These are phyloP conservation scores for Anolis sagrei DNA, from an alignment of 2,113 vertebrate genomes.

Conservation along the genomic window DNA sequence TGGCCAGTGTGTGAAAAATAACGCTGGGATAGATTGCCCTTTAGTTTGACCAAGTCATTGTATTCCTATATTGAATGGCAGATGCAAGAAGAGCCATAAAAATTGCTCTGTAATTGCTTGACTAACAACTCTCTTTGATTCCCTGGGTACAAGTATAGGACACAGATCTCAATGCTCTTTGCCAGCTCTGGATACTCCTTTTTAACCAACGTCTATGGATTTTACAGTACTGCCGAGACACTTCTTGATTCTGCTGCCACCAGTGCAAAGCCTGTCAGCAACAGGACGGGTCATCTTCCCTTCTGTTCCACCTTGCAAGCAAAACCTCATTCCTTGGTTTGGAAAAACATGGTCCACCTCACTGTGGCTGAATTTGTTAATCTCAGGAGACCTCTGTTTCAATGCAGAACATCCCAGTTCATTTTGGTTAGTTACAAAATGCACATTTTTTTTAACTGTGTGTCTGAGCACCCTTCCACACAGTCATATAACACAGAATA, in stretches of 20 bases:
- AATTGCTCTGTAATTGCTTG: background rate
- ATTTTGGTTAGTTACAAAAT: slow-evolving; percentile 9
- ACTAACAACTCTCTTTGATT: background rate
- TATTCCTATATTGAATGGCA: too few species aligned
- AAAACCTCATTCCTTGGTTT: background rate
- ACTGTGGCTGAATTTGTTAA: background rate
- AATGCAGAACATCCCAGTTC: background rate
- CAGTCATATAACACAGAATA: too few species aligned
- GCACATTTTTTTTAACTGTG: background rate
- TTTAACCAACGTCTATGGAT: background rate
- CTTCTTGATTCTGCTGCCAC: background rate
- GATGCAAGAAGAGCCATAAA: background rate
- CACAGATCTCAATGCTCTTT: background rate
- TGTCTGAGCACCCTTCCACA: too few species aligned
- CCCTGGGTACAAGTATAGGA: background rate
- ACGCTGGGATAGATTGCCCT: too few species aligned
- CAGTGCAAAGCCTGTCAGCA: background rate
- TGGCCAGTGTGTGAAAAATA: too few species aligned
- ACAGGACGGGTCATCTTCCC: background rate
- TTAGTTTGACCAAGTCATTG: too few species aligned
- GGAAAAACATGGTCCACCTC: background rate
- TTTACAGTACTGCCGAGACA: background rate
- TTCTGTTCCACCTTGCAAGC: background rate
- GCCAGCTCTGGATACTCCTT: background rate
- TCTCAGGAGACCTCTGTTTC: background rate